A percentile compares a stretch with the other conserved stretches of the same genome.
phyloP scores from a whole-genome alignment of 2,113 vertebrate species.

The Nyctibius bracteatus region DNA sequence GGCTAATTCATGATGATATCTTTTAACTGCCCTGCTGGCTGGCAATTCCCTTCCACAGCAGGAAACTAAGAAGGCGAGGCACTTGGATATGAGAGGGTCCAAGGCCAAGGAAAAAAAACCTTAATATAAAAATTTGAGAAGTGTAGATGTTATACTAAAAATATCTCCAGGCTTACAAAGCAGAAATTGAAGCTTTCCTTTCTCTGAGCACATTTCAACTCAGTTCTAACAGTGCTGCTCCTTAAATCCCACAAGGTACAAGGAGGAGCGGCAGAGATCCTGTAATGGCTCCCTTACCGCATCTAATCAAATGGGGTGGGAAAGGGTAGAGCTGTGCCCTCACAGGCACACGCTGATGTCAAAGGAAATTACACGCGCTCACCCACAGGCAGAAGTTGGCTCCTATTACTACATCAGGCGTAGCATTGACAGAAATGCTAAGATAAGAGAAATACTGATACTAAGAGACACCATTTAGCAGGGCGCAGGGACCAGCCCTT shows the following conservation, averaged over 20 bases:
- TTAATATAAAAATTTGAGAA: not conserved
- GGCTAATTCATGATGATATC: not conserved
- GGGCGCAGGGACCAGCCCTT: not conserved
- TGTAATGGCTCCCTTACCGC: not conserved
- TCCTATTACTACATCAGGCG: not conserved
- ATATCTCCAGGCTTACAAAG: not conserved
- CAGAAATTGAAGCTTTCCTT: not conserved
- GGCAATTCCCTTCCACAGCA: not conserved
- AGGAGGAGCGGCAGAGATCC: not conserved
- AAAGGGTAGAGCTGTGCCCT: conserved; percentile 10
- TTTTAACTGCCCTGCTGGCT: not conserved
- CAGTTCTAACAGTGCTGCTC: not conserved
- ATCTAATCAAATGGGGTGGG: conserved; percentile 13
- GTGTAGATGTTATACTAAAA: not conserved
- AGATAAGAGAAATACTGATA: not conserved
- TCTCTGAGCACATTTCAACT: not conserved
- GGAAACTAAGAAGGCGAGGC: not conserved
- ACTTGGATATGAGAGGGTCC: not conserved
- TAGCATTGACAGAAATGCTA: not conserved
- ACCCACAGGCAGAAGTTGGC: not conserved
- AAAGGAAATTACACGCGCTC: not conserved
- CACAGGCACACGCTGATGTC: not conserved
- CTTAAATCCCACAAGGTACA: not conserved
- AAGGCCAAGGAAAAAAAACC: not conserved
- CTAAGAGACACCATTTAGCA: not conserved